Percentiles rank a stretch among this genome's conserved stretches.
Evolutionary conservation across 2,888 invertebrate genomes (phyloP).

Genomic region (Nymphalis c-album): DNA sequence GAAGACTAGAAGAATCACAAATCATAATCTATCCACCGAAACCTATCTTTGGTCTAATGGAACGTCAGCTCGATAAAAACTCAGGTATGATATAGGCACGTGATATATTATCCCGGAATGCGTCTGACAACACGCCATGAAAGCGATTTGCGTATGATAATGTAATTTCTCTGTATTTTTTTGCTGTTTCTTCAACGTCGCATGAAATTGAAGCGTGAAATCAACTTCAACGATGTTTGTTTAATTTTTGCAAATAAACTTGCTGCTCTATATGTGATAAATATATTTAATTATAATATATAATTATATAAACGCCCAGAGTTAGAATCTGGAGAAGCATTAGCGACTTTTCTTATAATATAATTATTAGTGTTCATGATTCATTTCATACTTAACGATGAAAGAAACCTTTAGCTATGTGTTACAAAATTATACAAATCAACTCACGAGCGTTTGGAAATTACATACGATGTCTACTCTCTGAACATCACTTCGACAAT

Average conservation of each 20-base stretch:
- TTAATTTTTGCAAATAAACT: neutral
- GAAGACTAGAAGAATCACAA: conserved; percentile 15
- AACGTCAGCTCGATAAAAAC: conserved; percentile 31
- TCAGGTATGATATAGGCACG: conserved; percentile 33
- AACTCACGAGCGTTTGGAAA: too few species aligned
- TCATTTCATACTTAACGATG: too few species aligned
- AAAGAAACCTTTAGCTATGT: too few species aligned
- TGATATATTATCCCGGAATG: conserved; percentile 48
- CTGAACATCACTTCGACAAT: too few species aligned
- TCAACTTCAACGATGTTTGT: neutral
- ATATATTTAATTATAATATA: too few species aligned
- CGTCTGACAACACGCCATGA: conserved; percentile 42
- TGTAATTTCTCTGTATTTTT: conserved; percentile 31
- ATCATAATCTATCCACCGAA: conserved; percentile 17
- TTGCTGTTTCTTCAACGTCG: neutral
- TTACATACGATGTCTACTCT: too few species aligned
- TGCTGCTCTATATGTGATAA: neutral
- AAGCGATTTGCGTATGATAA: conserved; percentile 34
- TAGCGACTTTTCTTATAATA: too few species aligned
- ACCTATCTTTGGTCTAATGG: conserved; percentile 22
- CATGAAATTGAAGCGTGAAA: conserved; percentile 14
- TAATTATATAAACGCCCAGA: too few species aligned
- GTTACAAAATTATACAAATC: too few species aligned
- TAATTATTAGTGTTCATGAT: too few species aligned
- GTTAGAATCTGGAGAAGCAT: too few species aligned